Conservation (phyloP, 2,113 vertebrate genomes). For the Colossoma macropomum region DNA sequence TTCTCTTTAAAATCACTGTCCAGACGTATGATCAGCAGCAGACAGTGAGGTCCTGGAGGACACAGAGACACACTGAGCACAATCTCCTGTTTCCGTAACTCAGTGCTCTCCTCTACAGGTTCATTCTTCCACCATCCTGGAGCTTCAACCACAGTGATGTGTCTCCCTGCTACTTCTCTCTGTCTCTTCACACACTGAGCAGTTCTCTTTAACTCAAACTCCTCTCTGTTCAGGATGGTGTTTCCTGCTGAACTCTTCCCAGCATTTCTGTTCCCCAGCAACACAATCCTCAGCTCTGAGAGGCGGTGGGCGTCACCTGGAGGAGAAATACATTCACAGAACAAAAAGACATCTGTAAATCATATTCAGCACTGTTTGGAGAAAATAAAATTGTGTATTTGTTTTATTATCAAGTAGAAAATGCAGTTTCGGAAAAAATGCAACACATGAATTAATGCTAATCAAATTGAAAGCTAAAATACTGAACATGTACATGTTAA, state of each 20-base stretch:
- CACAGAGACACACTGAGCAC: not conserved
- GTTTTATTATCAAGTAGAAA: no score
- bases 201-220: conserved; percentile 7
- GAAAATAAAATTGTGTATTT: no score
- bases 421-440: no score
- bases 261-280: not conserved
- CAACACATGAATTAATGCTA: no score
- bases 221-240: conserved; percentile 47
- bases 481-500: no score
- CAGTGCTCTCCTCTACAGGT: not conserved
- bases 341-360: no score
- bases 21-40: not conserved
- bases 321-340: not conserved
- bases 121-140: not conserved
- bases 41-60: not conserved
- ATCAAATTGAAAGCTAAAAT: no score
- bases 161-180: not conserved
- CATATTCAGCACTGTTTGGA: no score
- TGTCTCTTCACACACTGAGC: conserved; percentile 12
- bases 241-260: conserved; percentile 56
- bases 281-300: conserved; percentile 1
- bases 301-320: not conserved
- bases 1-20: not conserved
- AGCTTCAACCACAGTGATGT: conserved; percentile 7
- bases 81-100: not conserved